These are phyloP conservation scores for Aphidius colemani DNA, from an alignment of 2,888 invertebrate species.

Conservation along the genomic window DNA sequence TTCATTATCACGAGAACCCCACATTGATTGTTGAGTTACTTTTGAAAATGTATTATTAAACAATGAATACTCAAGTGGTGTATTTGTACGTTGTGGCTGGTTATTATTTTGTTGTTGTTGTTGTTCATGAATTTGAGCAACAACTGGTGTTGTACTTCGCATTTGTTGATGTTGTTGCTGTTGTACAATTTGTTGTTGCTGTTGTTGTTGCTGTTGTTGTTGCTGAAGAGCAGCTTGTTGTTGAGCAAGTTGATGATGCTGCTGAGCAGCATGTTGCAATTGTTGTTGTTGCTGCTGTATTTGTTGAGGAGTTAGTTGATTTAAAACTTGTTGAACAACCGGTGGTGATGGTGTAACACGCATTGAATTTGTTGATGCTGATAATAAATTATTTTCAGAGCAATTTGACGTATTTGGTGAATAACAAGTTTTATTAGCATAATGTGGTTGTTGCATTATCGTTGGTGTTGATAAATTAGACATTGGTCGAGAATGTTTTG, in stretches of 20 bases:
- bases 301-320: slow-evolving; percentile 38
- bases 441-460: slow-evolving; percentile 46
- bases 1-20: slow-evolving; percentile 65
- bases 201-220: slow-evolving; percentile 39
- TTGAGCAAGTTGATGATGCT: slow-evolving; percentile 44
- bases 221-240: slow-evolving; percentile 28
- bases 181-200: slow-evolving; percentile 45
- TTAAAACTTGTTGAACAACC: slow-evolving; percentile 41
- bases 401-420: slow-evolving; percentile 45
- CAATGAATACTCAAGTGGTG: slow-evolving; percentile 81
- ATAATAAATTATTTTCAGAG: slow-evolving; percentile 28
- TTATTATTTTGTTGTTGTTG: slow-evolving; percentile 43
- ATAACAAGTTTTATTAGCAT: slow-evolving; percentile 45
- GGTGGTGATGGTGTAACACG: slow-evolving; percentile 32
- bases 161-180: slow-evolving; percentile 46
- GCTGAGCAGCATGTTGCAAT: slow-evolving; percentile 48
- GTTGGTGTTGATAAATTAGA: slow-evolving; percentile 52
- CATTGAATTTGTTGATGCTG: slow-evolving; percentile 15
- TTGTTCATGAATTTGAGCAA: slow-evolving; percentile 50
- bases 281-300: slow-evolving; percentile 30
- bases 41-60: slow-evolving; percentile 79
- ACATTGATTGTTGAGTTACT: slow-evolving; percentile 69
- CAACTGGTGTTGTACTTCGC: slow-evolving; percentile 47
- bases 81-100: slow-evolving; percentile 53
- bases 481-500: slow-evolving; percentile 58